Percentiles rank a stretch among this genome's conserved stretches.
These are phyloP conservation scores for Aurelia sp. DNA, from an alignment of 30 jellyfish, hydroid and myxozoan genomes.

Conservation along the genomic window DNA sequence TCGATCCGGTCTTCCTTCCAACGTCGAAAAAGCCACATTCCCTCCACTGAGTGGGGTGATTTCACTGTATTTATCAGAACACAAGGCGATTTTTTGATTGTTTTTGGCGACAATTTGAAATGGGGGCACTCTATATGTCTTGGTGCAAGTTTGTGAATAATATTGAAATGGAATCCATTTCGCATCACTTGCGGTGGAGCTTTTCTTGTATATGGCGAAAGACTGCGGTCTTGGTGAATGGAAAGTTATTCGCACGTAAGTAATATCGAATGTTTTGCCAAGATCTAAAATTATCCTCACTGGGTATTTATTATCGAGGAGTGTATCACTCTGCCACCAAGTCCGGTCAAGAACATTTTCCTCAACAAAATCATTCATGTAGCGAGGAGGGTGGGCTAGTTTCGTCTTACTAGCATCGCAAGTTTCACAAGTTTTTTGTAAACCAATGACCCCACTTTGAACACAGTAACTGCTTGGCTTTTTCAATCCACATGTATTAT, in stretches of 20 bases:
- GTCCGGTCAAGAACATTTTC: slow-evolving; percentile 66
- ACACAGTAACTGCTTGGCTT: slow-evolving; percentile 80
- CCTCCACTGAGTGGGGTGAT: slow-evolving; percentile 97
- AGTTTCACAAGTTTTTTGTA: slow-evolving; percentile 76
- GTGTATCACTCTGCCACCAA: slow-evolving; percentile 99
- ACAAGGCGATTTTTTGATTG: slow-evolving; percentile 93
- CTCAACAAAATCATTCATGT: slow-evolving; percentile 85
- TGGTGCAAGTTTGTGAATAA: slow-evolving; percentile 84
- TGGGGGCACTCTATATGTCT: slow-evolving; percentile 79
- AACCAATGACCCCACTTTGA: slow-evolving; percentile 89
- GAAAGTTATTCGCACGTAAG: slow-evolving; percentile 89
- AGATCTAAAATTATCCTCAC: slow-evolving; percentile 85
- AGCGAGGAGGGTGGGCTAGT: slow-evolving; percentile 87
- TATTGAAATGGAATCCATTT: slow-evolving; percentile 96
- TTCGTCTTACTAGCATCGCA: slow-evolving; percentile 72
- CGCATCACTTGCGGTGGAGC: slow-evolving; percentile 74
- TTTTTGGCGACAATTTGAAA: slow-evolving; percentile 65
- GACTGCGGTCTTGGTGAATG: slow-evolving; percentile 95
- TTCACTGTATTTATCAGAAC: slow-evolving; percentile 88
- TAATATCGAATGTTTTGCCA: slow-evolving; percentile 87
- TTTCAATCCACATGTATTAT: slow-evolving; percentile 91
- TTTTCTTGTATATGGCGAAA: slow-evolving; percentile 87
- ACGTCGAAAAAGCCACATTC: slow-evolving; percentile 95
- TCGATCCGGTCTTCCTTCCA: slow-evolving; percentile 95
- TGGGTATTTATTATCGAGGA: slow-evolving; percentile 77